Evolutionary conservation across 2,888 invertebrate species (phyloP), one percentile per base, ranked within the genome.

Genomic region (Himalopsyche japonica): DNA sequence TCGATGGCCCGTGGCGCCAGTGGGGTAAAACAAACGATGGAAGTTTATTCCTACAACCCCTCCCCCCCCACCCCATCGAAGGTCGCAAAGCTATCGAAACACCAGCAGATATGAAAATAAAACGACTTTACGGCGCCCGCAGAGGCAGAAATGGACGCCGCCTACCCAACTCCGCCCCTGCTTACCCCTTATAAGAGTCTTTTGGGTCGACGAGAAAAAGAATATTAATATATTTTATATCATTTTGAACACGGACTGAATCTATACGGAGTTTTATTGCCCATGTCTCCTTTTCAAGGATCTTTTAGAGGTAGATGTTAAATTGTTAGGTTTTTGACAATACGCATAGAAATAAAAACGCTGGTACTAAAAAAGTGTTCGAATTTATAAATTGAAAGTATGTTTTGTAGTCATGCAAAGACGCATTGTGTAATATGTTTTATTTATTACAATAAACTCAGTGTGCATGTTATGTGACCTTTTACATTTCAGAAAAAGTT

Each of bases 71-170:
- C 24, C 24, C 12, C 70, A 70, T 70, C 70, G 70, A 70, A 70
- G 70, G 70, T 70, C 70, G 70, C 24, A 70, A 70, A 70, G 70
- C 70, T 70, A 70, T 70, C 27, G 70, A 70, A 70, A 70, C 70
- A 70, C 70, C 70, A 70, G 70, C 70, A 70, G 70, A 70, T 70
- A 70, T 70, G 70, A 70, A 70, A 70, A 70, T 70, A 70, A 70
- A 70, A 70, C 70, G 70, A 27, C 70, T 70, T 70, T 70, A 70
- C 70, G 70, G 70, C 70, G 70, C 70, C 70, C 70, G 27, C 70
- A 70, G 70, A 70, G 70, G 70, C 70, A 70, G 70, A 27, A 27
- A 70, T 70, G 70, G 70, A 27, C 70, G 70, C 24, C 70, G 70
- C 70, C 70, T 27, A 70, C 70, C 70, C 27, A 70, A 70, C 70